phyloP scores from a whole-genome alignment of 2,888 invertebrate species.

The Lampropteryx suffumata region DNA sequence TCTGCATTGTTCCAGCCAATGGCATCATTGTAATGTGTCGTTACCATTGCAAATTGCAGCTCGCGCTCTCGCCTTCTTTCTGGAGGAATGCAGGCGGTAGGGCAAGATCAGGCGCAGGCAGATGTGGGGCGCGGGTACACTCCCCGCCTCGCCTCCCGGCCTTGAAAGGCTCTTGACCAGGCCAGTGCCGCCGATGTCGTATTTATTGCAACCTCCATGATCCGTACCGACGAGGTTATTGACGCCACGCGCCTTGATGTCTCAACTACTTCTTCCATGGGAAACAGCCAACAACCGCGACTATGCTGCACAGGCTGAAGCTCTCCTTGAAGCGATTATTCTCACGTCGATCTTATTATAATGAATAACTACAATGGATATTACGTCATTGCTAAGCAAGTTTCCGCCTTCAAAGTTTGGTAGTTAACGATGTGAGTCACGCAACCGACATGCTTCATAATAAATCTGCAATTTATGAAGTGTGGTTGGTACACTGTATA shows the following conservation, averaged over 20 bases:
- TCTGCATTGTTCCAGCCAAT: slow-evolving; percentile 6
- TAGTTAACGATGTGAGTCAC: slow-evolving; percentile 77
- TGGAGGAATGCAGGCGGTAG: slow-evolving; percentile 68
- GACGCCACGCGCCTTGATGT: slow-evolving; percentile 63
- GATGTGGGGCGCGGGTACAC: slow-evolving; percentile 71
- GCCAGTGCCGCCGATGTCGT: slow-evolving; percentile 76
- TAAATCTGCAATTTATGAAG: slow-evolving; percentile 57
- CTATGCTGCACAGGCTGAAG: slow-evolving; percentile 48
- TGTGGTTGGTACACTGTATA: slow-evolving; percentile 34
- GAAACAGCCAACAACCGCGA: slow-evolving; percentile 51
- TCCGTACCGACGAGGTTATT: slow-evolving; percentile 81
- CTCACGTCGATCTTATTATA: slow-evolving; percentile 77
- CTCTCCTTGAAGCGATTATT: slow-evolving; percentile 75
- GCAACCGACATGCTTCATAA: slow-evolving; percentile 67
- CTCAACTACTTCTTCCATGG: slow-evolving; percentile 62
- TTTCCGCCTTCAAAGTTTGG: slow-evolving; percentile 79
- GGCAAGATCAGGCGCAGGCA: slow-evolving; percentile 60
- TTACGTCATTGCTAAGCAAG: slow-evolving; percentile 77
- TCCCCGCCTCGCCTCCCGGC: slow-evolving; percentile 79
- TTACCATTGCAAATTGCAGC: slow-evolving; percentile 29
- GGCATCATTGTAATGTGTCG: slow-evolving; percentile 15
- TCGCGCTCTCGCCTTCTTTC: slow-evolving; percentile 46
- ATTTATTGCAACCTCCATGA: slow-evolving; percentile 82
- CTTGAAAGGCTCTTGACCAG: slow-evolving; percentile 84
- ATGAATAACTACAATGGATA: slow-evolving; percentile 77